These are phyloP conservation scores for Vulpes lagopus DNA, from an alignment of 2,113 vertebrate species.

Conservation along the genomic window DNA sequence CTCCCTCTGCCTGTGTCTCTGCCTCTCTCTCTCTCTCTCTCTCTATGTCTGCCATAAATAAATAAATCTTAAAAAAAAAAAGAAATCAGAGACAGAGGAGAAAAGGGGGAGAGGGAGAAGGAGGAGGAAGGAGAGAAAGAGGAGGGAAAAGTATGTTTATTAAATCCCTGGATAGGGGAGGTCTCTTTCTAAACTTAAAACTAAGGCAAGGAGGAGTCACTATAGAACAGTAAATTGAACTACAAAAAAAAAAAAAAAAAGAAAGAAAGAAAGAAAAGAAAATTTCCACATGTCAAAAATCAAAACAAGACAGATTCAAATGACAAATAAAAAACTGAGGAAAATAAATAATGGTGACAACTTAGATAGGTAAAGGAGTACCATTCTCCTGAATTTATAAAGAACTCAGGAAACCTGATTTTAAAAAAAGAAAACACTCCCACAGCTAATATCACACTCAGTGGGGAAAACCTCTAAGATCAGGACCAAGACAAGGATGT, in stretches of 20 bases:
- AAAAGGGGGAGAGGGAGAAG: neutral
- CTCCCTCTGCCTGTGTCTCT: too few relatives aligned
- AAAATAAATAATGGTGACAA: neutral
- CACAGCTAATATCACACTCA: neutral
- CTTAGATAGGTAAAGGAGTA: conserved; percentile 39
- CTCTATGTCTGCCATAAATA: too few relatives aligned
- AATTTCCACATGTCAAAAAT: conserved; percentile 23
- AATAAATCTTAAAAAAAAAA: neutral
- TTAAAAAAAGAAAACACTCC: neutral
- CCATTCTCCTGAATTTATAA: conserved; percentile 47
- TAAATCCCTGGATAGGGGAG: neutral
- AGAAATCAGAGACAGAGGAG: neutral
- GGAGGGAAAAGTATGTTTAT: neutral
- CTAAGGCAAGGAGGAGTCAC: neutral
- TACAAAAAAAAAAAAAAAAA: conserved; percentile 31
- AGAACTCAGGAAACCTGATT: neutral
- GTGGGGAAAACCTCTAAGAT: neutral
- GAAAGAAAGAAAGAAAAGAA: neutral
- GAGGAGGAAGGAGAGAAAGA: neutral
- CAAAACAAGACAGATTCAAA: conserved; percentile 51
- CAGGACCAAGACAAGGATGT: neutral
- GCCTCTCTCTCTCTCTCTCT: too few relatives aligned
- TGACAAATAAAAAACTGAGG: conserved; percentile 39
- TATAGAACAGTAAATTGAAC: conserved; percentile 49
- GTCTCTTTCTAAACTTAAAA: conserved; percentile 39